A percentile compares a stretch with the other conserved stretches of the same genome.
These are phyloP conservation scores for Machaerirhynchus nigripectus DNA, from an alignment of 2,113 vertebrate genomes.

Conservation along the genomic window DNA sequence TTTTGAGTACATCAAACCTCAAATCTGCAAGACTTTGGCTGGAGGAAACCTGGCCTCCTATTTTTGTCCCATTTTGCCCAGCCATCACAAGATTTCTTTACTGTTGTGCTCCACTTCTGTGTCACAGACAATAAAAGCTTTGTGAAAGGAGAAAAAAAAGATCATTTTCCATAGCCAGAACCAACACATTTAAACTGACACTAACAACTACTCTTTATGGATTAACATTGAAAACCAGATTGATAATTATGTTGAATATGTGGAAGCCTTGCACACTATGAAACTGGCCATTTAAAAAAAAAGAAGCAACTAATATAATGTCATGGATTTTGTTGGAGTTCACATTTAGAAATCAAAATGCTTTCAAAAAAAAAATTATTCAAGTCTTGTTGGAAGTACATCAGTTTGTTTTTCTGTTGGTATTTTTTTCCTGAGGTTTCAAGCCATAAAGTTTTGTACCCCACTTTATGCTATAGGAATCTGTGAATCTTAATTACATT, in stretches of 20 bases:
- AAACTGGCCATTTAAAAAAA: not conserved
- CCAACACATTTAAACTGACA: not conserved
- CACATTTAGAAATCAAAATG: slow-evolving; percentile 32
- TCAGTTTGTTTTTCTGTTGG: slow-evolving; percentile 65
- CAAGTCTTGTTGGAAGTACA: slow-evolving; percentile 43
- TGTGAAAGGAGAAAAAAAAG: not conserved
- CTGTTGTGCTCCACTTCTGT: not conserved
- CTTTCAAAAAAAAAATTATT: slow-evolving; percentile 32
- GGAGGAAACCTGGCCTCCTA: not conserved
- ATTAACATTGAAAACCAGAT: not conserved
- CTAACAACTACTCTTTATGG: not conserved
- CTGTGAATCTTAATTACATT: slow-evolving; percentile 85
- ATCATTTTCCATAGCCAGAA: slow-evolving; percentile 6
- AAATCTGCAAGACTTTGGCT: not conserved
- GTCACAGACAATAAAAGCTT: slow-evolving; percentile 41
- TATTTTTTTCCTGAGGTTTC: slow-evolving; percentile 64
- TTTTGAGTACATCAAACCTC: not conserved
- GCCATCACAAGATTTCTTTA: slow-evolving; percentile 13
- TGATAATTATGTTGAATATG: not conserved
- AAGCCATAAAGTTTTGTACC: slow-evolving; percentile 67
- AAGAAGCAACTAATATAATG: not conserved
- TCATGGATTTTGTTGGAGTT: slow-evolving; percentile 13
- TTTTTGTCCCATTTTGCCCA: not conserved
- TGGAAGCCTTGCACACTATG: not conserved
- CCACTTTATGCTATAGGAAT: slow-evolving; percentile 74